Base-by-base conservation (phyloP, 2,888 invertebrate genomes). In the Drosophila rellima region DNA sequence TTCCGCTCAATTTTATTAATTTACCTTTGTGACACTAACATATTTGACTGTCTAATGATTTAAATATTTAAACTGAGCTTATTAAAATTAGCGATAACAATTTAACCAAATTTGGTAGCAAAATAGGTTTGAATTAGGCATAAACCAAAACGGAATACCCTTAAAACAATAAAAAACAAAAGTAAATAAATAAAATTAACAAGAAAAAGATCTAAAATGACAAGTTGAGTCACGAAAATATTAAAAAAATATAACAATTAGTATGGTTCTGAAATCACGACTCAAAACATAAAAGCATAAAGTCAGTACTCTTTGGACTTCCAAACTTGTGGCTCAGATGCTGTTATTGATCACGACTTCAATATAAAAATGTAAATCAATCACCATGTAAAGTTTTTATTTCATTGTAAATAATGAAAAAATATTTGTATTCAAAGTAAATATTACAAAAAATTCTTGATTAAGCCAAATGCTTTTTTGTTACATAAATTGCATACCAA, bases 1-100 rank as follows among this genome's bases (percentile, higher is more conserved):
- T 82, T 70, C 75, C 66, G 73, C 82, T 87, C 75, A 82, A 75
- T 88, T 84, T 88, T 70, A 84, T 89, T 88, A 78, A 83, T 88
- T 73, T 66, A 56, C 61, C 50, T 31, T 15, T 47, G 84, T 71
- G 83, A 88, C 83, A 83, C 35, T 87, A 66, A 83, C 64, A 81
- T 75, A 83, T 83, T 57, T 59, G 48, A 33, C 29, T 54, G 60
- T 44, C 54, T 63, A 73, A 84, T 79, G 70, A 70, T 75, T 88
- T 84, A 81, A 87, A 87, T 78, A 78, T 87, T 73, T 78, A 54
- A 55, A 33, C 56, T 45, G 33, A 23, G 8, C 18, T 13, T 37
- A 61, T 62, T 39, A 64, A 85, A 72, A 80, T 77, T 67, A 60
- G 86, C 80, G 65, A 80, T 44, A 73, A 55, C 65, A 66, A 50